Base-by-base conservation (phyloP, 2,113 vertebrate genomes). In the Tamias sibiricus region DNA sequence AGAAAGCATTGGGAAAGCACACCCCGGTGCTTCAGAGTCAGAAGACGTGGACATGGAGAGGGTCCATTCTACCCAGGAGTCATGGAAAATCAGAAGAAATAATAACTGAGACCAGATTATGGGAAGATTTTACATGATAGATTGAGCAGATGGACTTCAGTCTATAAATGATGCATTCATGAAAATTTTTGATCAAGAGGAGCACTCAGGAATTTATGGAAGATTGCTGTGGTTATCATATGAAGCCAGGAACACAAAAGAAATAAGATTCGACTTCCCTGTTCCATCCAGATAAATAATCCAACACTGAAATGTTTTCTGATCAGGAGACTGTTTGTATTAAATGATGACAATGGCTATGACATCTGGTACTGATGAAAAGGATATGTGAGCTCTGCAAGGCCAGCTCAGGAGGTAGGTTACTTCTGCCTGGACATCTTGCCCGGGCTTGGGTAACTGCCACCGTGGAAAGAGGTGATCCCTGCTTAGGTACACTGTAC, bases 201-300 rank as follows among this genome's bases (percentile, higher is more conserved):
- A 30, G 93, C 57, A 71, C 19, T 30, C 35, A 52, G 68, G 76
- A 75, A 52, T 44, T 77, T 93, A 75, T 95, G 54, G n/a, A 82
- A 93, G 71, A 89, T 86, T 22, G 10, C 49, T 52, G 4, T 44
- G 28, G 52, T 69, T 40, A 62, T 64, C 8, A 14, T 30, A 20
- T 47, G 71, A 86, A 93, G 49, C 17, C 82, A 90, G 83, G 30
- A 75, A 75, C 32, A 66, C 14, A 52, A 89, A 94, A 69, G 69
- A 66, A 94, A 68, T 20, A 57, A 77, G 42, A 93, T 86, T 8
- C 7, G 37, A 11, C 32, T 88, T 91, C 57, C 6, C 8, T n/a
- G 2, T 37, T 30, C 30, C 64, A 47, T 40, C 22, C 30, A 71
- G 80, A n/a, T 66, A 72, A 89, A 52, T 6, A 69, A 47, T 22